Evolutionary conservation across 2,113 vertebrate genomes (phyloP).

Genomic region (Taxidea taxus): DNA sequence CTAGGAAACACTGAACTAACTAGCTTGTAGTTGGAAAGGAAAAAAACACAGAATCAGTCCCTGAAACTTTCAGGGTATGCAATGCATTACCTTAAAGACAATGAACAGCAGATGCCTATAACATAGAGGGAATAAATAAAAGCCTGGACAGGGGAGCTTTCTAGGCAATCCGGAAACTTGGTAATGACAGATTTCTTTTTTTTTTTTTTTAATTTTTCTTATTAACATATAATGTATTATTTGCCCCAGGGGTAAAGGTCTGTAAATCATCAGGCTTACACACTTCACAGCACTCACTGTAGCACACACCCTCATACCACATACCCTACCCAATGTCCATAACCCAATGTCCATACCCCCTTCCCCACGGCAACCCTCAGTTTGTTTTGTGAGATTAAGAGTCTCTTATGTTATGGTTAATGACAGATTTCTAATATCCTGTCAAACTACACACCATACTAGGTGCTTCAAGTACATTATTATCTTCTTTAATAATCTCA

Average conservation of each 20-base stretch:
- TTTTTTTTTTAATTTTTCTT: too few species aligned
- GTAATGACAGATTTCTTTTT: not conserved
- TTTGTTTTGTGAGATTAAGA: too few species aligned
- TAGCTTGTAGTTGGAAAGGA: not conserved
- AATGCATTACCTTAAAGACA: not conserved
- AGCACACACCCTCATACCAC: too few species aligned
- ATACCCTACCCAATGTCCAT: too few species aligned
- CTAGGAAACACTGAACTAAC: not conserved
- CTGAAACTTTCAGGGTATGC: slow-evolving; percentile 3
- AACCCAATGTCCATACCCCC: too few species aligned
- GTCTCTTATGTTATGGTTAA: not conserved
- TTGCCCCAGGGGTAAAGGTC: too few species aligned
- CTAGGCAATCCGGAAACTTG: not conserved
- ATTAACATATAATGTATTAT: too few species aligned
- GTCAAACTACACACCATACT: not conserved
- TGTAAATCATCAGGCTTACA: too few species aligned
- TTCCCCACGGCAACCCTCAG: too few species aligned
- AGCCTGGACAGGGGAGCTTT: not conserved
- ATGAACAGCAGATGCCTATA: not conserved
- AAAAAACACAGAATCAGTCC: not conserved
- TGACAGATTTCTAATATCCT: not conserved
- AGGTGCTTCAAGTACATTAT: not conserved
- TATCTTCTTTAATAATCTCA: not conserved
- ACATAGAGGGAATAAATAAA: not conserved
- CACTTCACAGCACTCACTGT: too few species aligned